These are phyloP conservation scores for Caenorhabditis parvicauda DNA, from an alignment of 2,888 invertebrate species.

Conservation along the genomic window DNA sequence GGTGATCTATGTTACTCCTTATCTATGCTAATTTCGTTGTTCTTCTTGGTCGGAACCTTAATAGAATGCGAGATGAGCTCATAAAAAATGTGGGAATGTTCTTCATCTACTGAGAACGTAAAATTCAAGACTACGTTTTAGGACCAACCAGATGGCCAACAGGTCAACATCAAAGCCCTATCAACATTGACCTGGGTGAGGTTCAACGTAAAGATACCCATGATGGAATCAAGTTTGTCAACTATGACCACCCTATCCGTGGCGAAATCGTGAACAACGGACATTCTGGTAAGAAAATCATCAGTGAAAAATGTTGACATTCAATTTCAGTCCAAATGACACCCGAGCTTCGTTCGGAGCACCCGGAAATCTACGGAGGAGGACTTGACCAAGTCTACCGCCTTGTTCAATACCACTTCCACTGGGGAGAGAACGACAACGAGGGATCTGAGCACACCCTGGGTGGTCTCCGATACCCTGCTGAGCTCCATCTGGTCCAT, in stretches of 20 bases:
- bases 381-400: conserved; percentile 57
- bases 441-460: conserved; percentile 58
- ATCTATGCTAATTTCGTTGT: no score
- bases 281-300: conserved; percentile 41
- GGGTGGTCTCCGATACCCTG: conserved; percentile 51
- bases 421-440: conserved; percentile 56
- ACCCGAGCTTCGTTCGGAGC: conserved; percentile 41
- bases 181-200: conserved; percentile 47
- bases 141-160: conserved; percentile 41
- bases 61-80: no score
- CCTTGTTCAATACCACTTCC: conserved; percentile 60
- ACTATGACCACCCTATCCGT: conserved; percentile 49
- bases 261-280: conserved; percentile 59
- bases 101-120: no score
- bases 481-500: conserved; percentile 59
- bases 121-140: no score
- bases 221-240: conserved; percentile 53
- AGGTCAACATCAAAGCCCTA: conserved; percentile 54
- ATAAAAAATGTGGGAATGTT: no score
- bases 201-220: conserved; percentile 33
- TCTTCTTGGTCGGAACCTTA: no score
- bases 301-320: not conserved
- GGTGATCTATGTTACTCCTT: no score
- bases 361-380: conserved; percentile 58
- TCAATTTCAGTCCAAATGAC: conserved; percentile 53